Percentiles rank a stretch among this genome's conserved stretches.
phyloP scores from a whole-genome alignment of 2,113 vertebrate genomes.

The Taurulus bubalis region DNA sequence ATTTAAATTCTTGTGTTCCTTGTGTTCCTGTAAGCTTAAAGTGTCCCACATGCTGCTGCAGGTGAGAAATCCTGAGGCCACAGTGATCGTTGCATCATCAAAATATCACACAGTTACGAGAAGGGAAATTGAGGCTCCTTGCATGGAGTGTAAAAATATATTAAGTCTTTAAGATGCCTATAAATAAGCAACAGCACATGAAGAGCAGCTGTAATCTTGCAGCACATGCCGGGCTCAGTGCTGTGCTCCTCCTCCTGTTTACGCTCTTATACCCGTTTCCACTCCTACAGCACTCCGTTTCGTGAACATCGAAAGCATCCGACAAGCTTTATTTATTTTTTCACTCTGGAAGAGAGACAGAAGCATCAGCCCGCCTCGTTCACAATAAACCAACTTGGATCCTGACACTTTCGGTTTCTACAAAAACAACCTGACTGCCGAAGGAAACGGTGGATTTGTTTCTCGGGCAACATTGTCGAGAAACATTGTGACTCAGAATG shows the following conservation, averaged over 20 bases:
- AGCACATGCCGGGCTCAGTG: background rate
- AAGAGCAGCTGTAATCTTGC: background rate
- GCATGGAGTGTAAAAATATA: background rate
- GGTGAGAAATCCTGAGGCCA: background rate
- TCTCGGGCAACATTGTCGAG: background rate
- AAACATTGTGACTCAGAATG: background rate
- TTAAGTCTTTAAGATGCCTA: slow-evolving; percentile 1
- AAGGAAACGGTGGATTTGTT: background rate
- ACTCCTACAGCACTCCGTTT: background rate
- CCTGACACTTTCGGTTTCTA: background rate
- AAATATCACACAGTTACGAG: background rate
- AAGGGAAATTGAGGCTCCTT: background rate
- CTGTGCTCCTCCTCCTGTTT: background rate
- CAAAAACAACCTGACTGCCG: background rate
- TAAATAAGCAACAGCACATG: background rate
- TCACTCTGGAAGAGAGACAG: too few species aligned
- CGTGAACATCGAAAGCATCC: background rate
- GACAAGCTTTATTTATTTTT: background rate
- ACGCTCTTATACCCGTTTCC: background rate
- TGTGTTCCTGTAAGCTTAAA: too few species aligned
- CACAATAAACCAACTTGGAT: background rate
- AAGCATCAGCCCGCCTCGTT: background rate
- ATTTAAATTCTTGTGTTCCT: too few species aligned
- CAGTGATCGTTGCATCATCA: background rate
- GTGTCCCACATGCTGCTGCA: background rate